These are phyloP conservation scores for Tenthredo amoena DNA, from an alignment of 2,888 invertebrate species.

Conservation along the genomic window DNA sequence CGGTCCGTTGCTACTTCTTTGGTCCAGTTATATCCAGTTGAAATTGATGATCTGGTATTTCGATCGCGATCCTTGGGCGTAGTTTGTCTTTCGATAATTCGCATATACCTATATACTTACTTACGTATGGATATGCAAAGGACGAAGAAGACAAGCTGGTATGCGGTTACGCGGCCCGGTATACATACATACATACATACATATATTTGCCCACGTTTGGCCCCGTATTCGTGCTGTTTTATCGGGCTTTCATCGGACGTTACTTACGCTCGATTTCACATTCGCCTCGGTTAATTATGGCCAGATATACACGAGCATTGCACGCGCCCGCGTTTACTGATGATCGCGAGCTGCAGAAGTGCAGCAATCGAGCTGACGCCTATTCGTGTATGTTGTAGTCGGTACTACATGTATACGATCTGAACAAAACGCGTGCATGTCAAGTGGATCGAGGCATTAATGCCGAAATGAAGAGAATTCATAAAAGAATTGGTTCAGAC, in stretches of 20 bases:
- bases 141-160: not conserved
- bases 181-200: not conserved
- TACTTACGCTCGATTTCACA: constrained; percentile 63
- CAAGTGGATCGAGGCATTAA: not conserved
- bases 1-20: not conserved
- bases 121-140: not conserved
- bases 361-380: not conserved
- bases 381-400: not conserved
- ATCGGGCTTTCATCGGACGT: constrained; percentile 59
- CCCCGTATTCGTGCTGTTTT: constrained; percentile 43
- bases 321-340: constrained; percentile 12
- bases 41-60: not conserved
- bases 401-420: not conserved
- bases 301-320: constrained; percentile 14
- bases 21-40: not conserved
- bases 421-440: not conserved
- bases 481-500: not conserved
- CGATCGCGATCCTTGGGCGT: not conserved
- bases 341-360: not conserved
- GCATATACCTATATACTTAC: not conserved
- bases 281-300: constrained; percentile 55
- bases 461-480: not conserved
- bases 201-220: not conserved
- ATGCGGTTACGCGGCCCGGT: not conserved
- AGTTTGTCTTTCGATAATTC: not conserved